Base-by-base conservation (phyloP, 2,888 invertebrate species). In the Zygothrica quintamaculata region DNA sequence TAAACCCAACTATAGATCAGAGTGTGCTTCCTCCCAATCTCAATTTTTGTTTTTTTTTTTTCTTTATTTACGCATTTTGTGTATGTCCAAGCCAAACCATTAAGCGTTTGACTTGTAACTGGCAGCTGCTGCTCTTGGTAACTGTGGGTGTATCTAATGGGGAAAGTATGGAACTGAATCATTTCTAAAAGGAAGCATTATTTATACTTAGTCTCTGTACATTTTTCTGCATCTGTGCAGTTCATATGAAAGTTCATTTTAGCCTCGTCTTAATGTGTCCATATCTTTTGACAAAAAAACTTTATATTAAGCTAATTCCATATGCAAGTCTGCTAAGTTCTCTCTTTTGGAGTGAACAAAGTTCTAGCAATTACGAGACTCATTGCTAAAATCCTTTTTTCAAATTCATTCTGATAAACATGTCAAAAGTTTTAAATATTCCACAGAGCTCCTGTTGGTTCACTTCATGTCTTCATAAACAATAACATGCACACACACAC, bases 341-440 rank as follows among this genome's bases (percentile, higher is more conserved):
- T 70, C n/a, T n/a, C n/a, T n/a, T n/a, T n/a, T n/a, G n/a, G 42
- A 16, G 40, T 8, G 22, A 18, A 29, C 52, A 67, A 85, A 85
- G 79, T 80, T 79, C 76, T 70, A 84, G 73, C 84, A 80, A 85
- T 80, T 80, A 65, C 59, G 77, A 56, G 69, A 66, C 78, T 81
- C 78, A 85, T 76, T 82, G 72, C 73, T 58, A n/a, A 65, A 76
- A 82, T 66, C 46, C 81, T 57, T 52, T 64, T 59, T 50, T 48
- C 79, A 52, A 69, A 73, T 78, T 70, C 60, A 25, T 62, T 69
- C 69, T 82, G 80, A 80, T 82, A 81, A 81, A 80, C 82, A 82
- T 70, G 85, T 79, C 84, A 82, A 46, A 81, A 85, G 56, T 85
- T 81, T 69, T 57, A 55, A 67, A 67, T 67, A 66, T 71, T 56